Conservation (phyloP, 2,888 invertebrate genomes). For the Ophioninae sp. region DNA sequence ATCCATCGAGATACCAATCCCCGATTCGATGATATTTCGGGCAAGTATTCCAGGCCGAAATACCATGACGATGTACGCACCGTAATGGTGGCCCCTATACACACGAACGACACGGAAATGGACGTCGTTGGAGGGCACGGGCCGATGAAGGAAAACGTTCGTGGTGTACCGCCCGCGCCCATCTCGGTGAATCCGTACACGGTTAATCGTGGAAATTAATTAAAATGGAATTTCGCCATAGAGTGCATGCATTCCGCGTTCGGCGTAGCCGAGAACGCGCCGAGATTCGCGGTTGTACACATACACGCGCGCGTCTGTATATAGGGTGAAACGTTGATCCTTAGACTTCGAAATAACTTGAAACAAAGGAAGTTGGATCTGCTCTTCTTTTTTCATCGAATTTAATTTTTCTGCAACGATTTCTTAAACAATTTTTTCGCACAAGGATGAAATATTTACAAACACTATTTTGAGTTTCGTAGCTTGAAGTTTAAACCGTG, state of each 20-base stretch:
- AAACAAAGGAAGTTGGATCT: too few species aligned
- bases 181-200: conserved; percentile 56
- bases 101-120: conserved; percentile 19
- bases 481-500: too few species aligned
- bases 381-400: too few species aligned
- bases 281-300: conserved; percentile 11
- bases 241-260: conserved; percentile 36
- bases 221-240: conserved; percentile 76
- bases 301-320: too few species aligned
- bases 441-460: too few species aligned
- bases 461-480: too few species aligned
- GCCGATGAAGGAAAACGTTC: conserved; percentile 8
- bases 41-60: conserved; percentile 14
- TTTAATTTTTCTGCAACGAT: too few species aligned
- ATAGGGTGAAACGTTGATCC: too few species aligned
- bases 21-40: not conserved
- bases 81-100: not conserved
- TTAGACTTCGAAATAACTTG: too few species aligned
- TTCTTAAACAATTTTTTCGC: too few species aligned
- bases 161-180: conserved; percentile 20
- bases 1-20: not conserved
- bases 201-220: conserved; percentile 74
- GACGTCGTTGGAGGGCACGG: not conserved
- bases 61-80: conserved; percentile 3
- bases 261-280: conserved; percentile 42